Conservation (phyloP, 2,797 vertebrate genomes). For the Fratercula arctica region DNA sequence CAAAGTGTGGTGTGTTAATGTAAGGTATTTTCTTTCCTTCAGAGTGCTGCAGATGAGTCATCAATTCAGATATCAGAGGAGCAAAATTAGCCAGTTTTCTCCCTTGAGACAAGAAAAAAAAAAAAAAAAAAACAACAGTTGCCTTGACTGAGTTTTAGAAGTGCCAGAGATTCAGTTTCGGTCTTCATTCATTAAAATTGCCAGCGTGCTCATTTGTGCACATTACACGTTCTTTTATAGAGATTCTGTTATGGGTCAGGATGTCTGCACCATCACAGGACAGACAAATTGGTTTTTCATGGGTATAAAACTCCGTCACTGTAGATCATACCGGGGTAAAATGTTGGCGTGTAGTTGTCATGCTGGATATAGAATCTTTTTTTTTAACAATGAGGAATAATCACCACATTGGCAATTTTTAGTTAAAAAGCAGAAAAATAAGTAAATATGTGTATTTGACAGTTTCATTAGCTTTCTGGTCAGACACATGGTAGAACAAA, state of each 20-base stretch:
- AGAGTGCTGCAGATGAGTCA: not conserved
- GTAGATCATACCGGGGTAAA: not conserved
- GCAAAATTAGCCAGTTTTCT: conserved; percentile 24
- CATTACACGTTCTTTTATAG: not conserved
- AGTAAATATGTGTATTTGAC: not conserved
- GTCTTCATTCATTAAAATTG: conserved; percentile 5
- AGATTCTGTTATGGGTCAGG: not conserved
- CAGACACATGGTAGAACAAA: not conserved
- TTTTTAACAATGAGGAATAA: not conserved
- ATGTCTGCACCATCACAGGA: not conserved
- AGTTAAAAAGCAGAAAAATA: conserved; percentile 1
- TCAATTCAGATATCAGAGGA: conserved; percentile 33
- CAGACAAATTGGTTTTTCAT: not conserved
- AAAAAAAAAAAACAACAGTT: not conserved
- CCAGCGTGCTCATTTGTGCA: not conserved
- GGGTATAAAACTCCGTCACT: not conserved
- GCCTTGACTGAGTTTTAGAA: conserved; percentile 9
- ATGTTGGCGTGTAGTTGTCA: not conserved
- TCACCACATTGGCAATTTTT: not conserved
- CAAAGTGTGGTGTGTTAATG: not conserved
- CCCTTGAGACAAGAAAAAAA: conserved; percentile 1
- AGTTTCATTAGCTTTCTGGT: not conserved
- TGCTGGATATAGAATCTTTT: not conserved
- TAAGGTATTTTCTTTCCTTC: conserved; percentile 8
- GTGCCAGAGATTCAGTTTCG: not conserved